Evolutionary conservation across 1,140 invertebrate species (phyloP).

Genomic region (Drosophila ohnishii): DNA sequence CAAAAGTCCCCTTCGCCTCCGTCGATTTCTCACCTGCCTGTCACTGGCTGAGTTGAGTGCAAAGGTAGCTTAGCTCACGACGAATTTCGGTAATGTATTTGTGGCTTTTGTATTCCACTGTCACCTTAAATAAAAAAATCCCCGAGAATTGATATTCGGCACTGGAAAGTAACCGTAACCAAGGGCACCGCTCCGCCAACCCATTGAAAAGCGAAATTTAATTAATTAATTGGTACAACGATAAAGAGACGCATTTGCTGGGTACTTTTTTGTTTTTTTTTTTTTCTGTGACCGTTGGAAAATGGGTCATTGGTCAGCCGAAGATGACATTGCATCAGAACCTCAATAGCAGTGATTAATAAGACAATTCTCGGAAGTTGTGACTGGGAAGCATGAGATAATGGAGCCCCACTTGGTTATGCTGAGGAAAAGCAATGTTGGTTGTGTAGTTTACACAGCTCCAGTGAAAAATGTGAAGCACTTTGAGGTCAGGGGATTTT

Average conservation of each 20-base stretch:
- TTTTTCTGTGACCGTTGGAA: slow-evolving; percentile 1
- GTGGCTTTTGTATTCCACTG: slow-evolving; percentile 20
- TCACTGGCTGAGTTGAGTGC: slow-evolving; percentile 8
- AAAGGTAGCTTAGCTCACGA: slow-evolving; percentile 10
- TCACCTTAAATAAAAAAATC: slow-evolving; percentile 53
- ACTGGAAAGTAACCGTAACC: slow-evolving; percentile 40
- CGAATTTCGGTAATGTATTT: slow-evolving; percentile 25
- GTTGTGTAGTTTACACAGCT: slow-evolving; percentile 17
- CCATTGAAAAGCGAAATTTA: slow-evolving; percentile 45
- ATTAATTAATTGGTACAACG: slow-evolving; percentile 22
- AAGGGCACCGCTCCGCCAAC: slow-evolving; percentile 27
- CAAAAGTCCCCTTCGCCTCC: neutral
- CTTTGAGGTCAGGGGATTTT: slow-evolving; percentile 16
- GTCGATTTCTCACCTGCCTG: neutral
- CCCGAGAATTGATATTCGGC: slow-evolving; percentile 55
- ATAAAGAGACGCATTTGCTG: neutral
- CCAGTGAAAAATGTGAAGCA: slow-evolving; percentile 11
- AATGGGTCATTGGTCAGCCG: slow-evolving; percentile 28
- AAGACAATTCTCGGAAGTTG: slow-evolving; percentile 25
- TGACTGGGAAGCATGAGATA: slow-evolving; percentile 24
- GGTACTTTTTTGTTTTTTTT: slow-evolving; percentile 29
- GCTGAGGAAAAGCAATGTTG: slow-evolving; percentile 8
- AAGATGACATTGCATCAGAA: slow-evolving; percentile 16
- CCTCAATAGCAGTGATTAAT: slow-evolving; percentile 19
- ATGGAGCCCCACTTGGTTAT: slow-evolving; percentile 12